phyloP scores from a whole-genome alignment of 2,797 vertebrate species.

The Dryobates pubescens region DNA sequence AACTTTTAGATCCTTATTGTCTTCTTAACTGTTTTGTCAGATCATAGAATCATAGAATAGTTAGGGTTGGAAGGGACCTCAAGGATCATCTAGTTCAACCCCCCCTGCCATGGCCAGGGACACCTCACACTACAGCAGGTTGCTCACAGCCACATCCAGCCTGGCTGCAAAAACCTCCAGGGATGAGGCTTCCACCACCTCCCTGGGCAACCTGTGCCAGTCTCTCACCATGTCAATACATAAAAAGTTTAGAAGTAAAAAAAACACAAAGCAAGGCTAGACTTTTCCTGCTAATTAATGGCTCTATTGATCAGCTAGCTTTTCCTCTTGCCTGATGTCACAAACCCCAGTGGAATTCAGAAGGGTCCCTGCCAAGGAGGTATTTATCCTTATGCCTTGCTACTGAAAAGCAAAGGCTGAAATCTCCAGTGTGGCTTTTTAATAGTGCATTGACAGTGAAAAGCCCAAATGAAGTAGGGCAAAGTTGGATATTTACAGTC shows the following conservation, averaged over 20 bases:
- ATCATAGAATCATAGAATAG: background rate
- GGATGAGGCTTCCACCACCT: too few species aligned
- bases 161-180: too few species aligned
- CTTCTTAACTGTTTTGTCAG: constrained; percentile 27
- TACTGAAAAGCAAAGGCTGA: background rate
- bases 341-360: background rate
- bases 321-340: background rate
- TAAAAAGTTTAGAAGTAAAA: constrained; percentile 43
- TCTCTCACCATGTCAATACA: background rate
- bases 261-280: background rate
- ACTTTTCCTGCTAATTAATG: constrained; percentile 43
- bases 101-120: too few species aligned
- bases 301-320: background rate
- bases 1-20: constrained; percentile 24
- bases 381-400: background rate
- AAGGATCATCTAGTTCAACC: too few species aligned
- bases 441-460: background rate
- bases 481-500: background rate
- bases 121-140: too few species aligned
- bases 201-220: too few species aligned
- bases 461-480: background rate
- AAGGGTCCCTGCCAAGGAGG: background rate
- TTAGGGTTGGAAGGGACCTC: too few species aligned
- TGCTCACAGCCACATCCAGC: too few species aligned
- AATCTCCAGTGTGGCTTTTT: background rate